Evolutionary conservation across 2,113 vertebrate species (phyloP), one percentile per base, ranked within the genome.

Genomic region (Myocastor coypus): DNA sequence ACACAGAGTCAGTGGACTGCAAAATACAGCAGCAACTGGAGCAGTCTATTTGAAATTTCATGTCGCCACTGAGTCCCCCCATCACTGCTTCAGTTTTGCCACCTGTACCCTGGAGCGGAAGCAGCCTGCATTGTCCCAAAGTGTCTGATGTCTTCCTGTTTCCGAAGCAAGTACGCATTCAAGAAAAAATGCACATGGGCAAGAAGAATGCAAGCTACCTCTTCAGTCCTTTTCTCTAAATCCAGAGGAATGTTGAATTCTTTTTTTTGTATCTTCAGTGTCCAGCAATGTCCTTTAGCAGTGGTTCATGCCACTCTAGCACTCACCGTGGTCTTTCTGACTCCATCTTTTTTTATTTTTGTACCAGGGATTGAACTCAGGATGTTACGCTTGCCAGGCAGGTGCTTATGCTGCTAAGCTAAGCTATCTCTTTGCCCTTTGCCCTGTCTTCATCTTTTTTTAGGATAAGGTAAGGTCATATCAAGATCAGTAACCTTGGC

Each of bases 1-100:
- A 83, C 73, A 50, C 16, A 75, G 66, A 87, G 19, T 87, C 87
- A 89, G 42, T 94, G 93, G 87, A 55, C 81, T 93, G 87, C 93
- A 78, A 96, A 96, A 93, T 80, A 81, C 77, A 80, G 37, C 28
- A 55, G 66, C 46, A 82, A 40, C 80, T 61, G 57, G 37, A 92
- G 59, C 57, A 81, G 50, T 71, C 26, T n/a, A 5, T 64, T 83
- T 84, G 69, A 96, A 86, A 96, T 93, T 73, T 37, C 4, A 32
- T 63, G 84, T 96, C 78, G 24, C n/a, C 28, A 69, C 50, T 30
- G 73, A 83, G 32, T 88, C 61, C 94, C 81, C 22, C 13, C 32
- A 14, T 83, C 40, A 46, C 34, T 81, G 71, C 73, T 83, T 92
- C 55, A 69, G 32, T 88, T 94, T 96, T 94, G 37, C 30, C 84